Evolutionary conservation across 2,797 vertebrate genomes (phyloP), one percentile per base, ranked within the genome.

Genomic region (Falco berigora): DNA sequence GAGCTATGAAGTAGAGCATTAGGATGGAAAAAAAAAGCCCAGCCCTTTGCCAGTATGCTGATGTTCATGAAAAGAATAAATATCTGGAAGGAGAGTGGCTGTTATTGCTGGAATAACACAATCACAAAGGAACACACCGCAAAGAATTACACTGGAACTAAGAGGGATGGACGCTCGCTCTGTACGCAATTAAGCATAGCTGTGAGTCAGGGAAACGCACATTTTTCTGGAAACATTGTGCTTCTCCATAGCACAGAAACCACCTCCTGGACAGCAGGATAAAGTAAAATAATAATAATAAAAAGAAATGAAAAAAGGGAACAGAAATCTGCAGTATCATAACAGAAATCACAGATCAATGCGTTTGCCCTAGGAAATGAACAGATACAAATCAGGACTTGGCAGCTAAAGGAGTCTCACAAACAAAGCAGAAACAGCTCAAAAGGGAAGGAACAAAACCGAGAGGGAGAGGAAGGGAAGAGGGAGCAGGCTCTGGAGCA

Each of bases 261-360:
- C 72, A 62, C 90, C 92, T 92, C 71, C 91, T 88, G 93, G 68
- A 92, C 23, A 16, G 88, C 66, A 88, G 93, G 64, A 95, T 79
- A 90, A 95, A 92, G 74, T 71, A 40, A 40, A 40, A 40, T 85
- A 9, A 19, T 63, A 47, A 63, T 21, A 23, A 61, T 27, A 75
- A 46, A 21, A 10, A 24, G 9, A 14, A 63, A 91, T 79, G 50
- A 84, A 94, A 62, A 95, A 88, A 88, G 38, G 80, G 77, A 91
- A 40, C 78, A 86, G 71, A 91, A 94, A 89, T 90, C 72, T 88
- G 83, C 93, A 92, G 78, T 92, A 95, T 96, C 95, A 52, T 82
- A 95, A 95, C 93, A 92, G 94, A 96, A 97, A 97, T 96, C 93
- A 86, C 92, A 95, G 95, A 97, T 97, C 95, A 94, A 95, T 93